These are phyloP conservation scores for Tragelaphus buxtoni DNA, from an alignment of 2,113 vertebrate genomes.

Conservation along the genomic window DNA sequence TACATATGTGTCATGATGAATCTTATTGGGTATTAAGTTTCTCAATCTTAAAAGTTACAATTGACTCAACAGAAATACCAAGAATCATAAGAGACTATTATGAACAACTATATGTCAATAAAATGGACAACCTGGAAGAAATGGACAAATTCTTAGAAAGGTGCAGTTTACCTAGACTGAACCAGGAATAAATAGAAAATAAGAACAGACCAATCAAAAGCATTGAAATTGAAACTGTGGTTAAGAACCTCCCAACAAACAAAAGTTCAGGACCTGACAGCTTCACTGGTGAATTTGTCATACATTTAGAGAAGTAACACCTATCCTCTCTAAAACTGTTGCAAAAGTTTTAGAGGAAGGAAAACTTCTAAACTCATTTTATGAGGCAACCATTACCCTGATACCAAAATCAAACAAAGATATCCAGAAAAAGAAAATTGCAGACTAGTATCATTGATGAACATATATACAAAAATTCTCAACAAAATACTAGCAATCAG, in stretches of 20 bases:
- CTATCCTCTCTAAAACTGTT: neutral
- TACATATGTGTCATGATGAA: neutral
- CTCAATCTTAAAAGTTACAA: neutral
- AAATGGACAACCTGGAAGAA: neutral
- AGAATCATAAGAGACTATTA: neutral
- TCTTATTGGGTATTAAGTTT: neutral
- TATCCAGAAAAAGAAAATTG: neutral
- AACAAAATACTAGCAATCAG: neutral
- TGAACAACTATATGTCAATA: neutral
- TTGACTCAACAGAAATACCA: neutral
- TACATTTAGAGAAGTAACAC: neutral
- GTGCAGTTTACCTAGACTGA: neutral
- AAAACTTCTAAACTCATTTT: neutral
- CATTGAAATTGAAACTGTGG: neutral
- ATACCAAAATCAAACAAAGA: neutral
- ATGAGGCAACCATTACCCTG: neutral
- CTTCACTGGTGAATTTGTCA: neutral
- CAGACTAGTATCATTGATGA: neutral
- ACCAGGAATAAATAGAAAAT: neutral
- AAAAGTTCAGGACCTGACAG: neutral
- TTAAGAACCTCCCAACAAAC: neutral
- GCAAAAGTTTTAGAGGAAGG: neutral
- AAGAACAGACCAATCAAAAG: neutral
- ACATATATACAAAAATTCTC: neutral
- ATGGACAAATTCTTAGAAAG: neutral